A percentile compares a stretch with the other conserved stretches of the same genome.
Conservation (phyloP, 2,113 vertebrate species). For the Edolisoma coerulescens region DNA sequence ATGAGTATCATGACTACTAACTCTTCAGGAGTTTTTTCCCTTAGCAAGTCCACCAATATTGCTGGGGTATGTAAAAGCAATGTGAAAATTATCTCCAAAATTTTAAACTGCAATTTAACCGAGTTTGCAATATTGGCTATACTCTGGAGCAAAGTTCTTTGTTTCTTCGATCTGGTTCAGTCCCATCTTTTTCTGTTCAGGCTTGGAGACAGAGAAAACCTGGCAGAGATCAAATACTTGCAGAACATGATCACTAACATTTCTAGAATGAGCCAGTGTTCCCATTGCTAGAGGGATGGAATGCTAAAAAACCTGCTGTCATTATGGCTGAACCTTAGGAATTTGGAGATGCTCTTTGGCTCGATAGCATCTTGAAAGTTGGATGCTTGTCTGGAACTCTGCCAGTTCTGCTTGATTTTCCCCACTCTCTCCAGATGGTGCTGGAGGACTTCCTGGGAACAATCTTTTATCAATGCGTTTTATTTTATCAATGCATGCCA, state of each 20-base stretch:
- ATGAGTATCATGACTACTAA: background rate
- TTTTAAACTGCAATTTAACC: background rate
- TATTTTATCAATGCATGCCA: slow-evolving; percentile 40
- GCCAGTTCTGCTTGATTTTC: slow-evolving; percentile 37
- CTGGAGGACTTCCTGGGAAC: slow-evolving; percentile 52
- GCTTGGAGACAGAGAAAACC: background rate
- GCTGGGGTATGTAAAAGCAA: background rate
- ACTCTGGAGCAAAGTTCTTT: background rate
- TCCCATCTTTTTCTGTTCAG: background rate
- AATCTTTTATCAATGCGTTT: slow-evolving; percentile 38
- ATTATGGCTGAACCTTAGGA: slow-evolving; percentile 6
- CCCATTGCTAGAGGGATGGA: background rate
- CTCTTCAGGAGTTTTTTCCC: background rate
- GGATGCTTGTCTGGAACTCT: slow-evolving; percentile 10
- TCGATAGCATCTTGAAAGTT: slow-evolving; percentile 4
- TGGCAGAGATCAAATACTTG: background rate
- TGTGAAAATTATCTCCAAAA: background rate
- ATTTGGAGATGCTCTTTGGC: slow-evolving; percentile 41
- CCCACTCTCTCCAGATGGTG: slow-evolving; percentile 52
- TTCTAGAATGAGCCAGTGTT: slow-evolving; percentile 13
- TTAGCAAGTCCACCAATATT: background rate
- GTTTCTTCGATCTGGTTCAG: background rate
- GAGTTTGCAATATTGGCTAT: background rate
- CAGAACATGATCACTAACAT: background rate
- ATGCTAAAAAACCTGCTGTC: slow-evolving; percentile 3